Conservation (phyloP, 2,113 vertebrate genomes). For the Pandion haliaetus region DNA sequence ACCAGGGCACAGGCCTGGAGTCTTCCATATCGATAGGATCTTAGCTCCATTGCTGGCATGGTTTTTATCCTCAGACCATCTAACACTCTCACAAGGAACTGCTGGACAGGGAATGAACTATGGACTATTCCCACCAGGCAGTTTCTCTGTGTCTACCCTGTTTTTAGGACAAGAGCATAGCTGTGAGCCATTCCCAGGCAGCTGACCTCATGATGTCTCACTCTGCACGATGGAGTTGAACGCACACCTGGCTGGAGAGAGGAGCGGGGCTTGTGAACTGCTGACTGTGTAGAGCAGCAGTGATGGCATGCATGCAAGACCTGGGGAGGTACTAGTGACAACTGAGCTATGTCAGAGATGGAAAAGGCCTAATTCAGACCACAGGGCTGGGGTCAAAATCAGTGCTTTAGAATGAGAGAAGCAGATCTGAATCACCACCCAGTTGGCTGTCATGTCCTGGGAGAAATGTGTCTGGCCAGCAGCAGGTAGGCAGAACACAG, state of each 20-base stretch:
- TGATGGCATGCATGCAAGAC: too few relatives aligned
- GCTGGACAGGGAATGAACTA: background rate
- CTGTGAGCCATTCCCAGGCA: background rate
- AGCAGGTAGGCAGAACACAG: background rate
- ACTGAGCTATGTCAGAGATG: background rate
- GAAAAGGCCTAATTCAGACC: background rate
- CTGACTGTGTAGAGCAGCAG: accelerated
- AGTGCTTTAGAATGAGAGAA: background rate
- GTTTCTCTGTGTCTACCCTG: background rate
- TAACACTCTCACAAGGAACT: background rate
- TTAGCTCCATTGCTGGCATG: background rate
- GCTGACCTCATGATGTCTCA: background rate
- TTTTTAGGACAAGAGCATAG: background rate
- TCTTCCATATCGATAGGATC: background rate
- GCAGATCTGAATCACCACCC: background rate
- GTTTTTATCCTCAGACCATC: background rate
- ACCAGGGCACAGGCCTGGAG: background rate
- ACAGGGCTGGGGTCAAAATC: background rate
- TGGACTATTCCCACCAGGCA: background rate
- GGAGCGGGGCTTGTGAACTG: background rate
- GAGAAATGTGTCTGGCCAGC: background rate
- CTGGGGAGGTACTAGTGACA: background rate
- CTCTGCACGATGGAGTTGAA: accelerated
- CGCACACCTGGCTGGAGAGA: background rate
- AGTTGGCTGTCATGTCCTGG: too few relatives aligned